phyloP scores from a whole-genome alignment of 2,113 vertebrate species.

The Odocoileus hemionus region DNA sequence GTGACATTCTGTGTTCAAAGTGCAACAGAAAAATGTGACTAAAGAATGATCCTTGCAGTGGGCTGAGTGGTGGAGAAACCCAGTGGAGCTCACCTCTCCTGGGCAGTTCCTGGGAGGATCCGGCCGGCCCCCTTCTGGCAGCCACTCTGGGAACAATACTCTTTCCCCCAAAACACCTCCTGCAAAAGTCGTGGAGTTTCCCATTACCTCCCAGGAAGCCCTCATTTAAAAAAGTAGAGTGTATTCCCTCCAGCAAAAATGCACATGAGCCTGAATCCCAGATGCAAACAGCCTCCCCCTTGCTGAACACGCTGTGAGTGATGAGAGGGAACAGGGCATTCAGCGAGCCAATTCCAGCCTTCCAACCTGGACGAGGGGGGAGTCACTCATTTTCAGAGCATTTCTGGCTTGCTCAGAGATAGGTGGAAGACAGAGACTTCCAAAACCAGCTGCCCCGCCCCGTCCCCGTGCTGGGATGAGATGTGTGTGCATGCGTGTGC shows the following conservation, averaged over 20 bases:
- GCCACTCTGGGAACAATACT: background rate
- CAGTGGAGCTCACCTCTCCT: background rate
- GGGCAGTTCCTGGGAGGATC: background rate
- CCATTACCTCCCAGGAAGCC: constrained; percentile 72
- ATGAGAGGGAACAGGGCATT: background rate
- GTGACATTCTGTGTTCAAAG: background rate
- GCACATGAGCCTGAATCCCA: constrained; percentile 60
- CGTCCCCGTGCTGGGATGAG: rapidly evolving
- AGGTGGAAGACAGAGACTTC: background rate
- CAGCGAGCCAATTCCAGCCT: background rate
- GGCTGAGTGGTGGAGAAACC: background rate
- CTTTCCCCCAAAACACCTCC: background rate
- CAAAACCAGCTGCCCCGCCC: background rate
- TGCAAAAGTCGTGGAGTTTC: constrained; percentile 67
- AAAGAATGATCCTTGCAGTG: background rate
- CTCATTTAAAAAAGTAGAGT: constrained; percentile 74
- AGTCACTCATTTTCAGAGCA: background rate
- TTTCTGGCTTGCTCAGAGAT: background rate
- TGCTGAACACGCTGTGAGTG: background rate
- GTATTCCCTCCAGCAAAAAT: constrained; percentile 61
- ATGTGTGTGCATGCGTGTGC: rapidly evolving
- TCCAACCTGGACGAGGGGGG: background rate
- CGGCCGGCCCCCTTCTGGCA: background rate
- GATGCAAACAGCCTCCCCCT: constrained; percentile 46
- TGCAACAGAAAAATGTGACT: background rate